Evolutionary conservation across 2,888 invertebrate species (phyloP), one percentile per base, ranked within the genome.

Genomic region (Pterobdella sp.): DNA sequence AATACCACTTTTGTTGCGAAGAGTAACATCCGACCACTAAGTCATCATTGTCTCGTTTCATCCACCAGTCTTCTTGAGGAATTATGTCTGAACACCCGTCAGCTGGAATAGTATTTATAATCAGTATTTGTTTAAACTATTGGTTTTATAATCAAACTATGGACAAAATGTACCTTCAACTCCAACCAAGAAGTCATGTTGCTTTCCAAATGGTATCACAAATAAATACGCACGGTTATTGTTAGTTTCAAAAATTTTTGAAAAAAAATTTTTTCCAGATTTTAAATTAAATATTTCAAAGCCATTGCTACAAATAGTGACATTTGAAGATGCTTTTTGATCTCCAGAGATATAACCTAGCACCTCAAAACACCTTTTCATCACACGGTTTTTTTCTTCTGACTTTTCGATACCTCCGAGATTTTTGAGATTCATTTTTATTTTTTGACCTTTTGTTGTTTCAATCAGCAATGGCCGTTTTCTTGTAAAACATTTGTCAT

Each of bases 21-120:
- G 60, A 36, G 32, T 69, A 69, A 60, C 73, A 73, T 52, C 73
- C 73, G 14, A 73, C 31, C 1, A 63, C 69, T 22, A 63, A 32
- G 22, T 36, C 60, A 29, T 68, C 69, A 4, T 69, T 34, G 29
- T 42, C 60, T 31, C 73, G 52, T 60, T 63, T 73, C 68, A 73
- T 29, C 73, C 73, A 73, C 35, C 34, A 1, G n/a, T 73, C 73
- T 22, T 68, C 73, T 26, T 56, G 68, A 10, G 69, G 73, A 52
- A 63, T 34, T n/a, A 73, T 68, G 56, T 73, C 63, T n/a, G 60
- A 56, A 69, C 73, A 73, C 14, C 73, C 73, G 4, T 65, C 73
- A 29, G 63, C 73, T 73, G 22, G 7, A 14, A n/a, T n/a, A n/a
- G n/a, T n/a, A n/a, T n/a, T n/a, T n/a, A 56, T 22, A 56, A 56